Evolutionary conservation across 2,888 invertebrate species (phyloP).

Genomic region (Euproctis similis): DNA sequence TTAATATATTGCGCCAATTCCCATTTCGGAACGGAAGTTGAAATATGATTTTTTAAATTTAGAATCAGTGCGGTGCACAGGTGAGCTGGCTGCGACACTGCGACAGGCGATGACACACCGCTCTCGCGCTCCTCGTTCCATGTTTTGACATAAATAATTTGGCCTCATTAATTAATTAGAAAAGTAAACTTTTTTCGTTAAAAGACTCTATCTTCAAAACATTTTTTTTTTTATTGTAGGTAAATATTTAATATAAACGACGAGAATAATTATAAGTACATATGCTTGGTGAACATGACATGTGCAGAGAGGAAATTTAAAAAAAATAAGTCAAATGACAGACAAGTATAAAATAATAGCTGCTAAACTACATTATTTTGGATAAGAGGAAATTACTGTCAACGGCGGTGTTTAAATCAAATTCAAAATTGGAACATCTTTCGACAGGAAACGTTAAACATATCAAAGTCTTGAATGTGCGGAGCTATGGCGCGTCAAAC

Average conservation of each 20-base stretch:
- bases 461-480: constrained; percentile 47
- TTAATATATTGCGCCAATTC: constrained; percentile 57
- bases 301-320: constrained; percentile 16
- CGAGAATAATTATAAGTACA: too few relatives aligned
- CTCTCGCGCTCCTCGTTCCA: constrained; percentile 15
- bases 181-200: too few relatives aligned
- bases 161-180: constrained; percentile 46
- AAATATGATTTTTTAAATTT: constrained; percentile 72
- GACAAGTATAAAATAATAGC: constrained; percentile 41
- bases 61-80: constrained; percentile 61
- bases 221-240: too few relatives aligned
- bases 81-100: constrained; percentile 62
- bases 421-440: constrained; percentile 71
- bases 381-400: constrained; percentile 68
- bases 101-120: constrained; percentile 45
- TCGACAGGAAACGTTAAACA: constrained; percentile 66
- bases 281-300: too few relatives aligned
- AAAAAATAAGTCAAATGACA: constrained; percentile 42
- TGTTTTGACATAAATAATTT: constrained; percentile 40
- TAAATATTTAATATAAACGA: too few relatives aligned
- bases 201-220: too few relatives aligned
- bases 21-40: constrained; percentile 70
- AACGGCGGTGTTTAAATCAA: constrained; percentile 63
- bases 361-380: constrained; percentile 41
- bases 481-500: constrained; percentile 39